A percentile compares a stretch with the other conserved stretches of the same genome.
These are phyloP conservation scores for Sebastes kiyomatsui DNA, from an alignment of 2,797 vertebrate species.

Conservation along the genomic window DNA sequence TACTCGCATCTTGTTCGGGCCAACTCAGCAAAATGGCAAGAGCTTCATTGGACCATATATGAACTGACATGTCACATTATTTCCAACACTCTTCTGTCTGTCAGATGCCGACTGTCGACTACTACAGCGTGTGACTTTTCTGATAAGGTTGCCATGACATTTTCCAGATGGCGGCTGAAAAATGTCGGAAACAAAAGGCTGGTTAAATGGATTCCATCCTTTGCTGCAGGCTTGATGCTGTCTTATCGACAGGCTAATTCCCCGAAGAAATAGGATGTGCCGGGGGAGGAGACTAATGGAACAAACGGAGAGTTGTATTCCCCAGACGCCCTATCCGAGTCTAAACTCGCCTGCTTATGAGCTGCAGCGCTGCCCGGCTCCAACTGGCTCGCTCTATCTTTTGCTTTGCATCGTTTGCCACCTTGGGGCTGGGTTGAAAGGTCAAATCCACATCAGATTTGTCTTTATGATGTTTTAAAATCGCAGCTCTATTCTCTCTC, in stretches of 20 bases:
- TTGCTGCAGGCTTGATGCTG: conserved; percentile 61
- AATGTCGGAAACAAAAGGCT: conserved; percentile 75
- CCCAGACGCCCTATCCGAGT: conserved; percentile 29
- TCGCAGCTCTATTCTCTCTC: conserved; percentile 7
- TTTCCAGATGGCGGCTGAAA: conserved; percentile 70
- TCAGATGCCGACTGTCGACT: conserved; percentile 46
- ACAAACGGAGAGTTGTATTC: conserved; percentile 60
- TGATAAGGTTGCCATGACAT: conserved; percentile 78
- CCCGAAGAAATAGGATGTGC: conserved; percentile 73
- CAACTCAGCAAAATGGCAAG: conserved; percentile 48
- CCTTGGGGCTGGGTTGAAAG: conserved; percentile 51
- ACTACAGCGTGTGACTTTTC: conserved; percentile 49
- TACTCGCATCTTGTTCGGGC: conserved; percentile 21
- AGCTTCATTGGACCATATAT: conserved; percentile 48
- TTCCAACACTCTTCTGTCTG: conserved; percentile 40
- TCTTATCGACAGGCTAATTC: conserved; percentile 80
- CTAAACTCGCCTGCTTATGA: conserved; percentile 16
- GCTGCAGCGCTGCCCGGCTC: not conserved
- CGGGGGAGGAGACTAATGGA: conserved; percentile 70
- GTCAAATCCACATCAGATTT: conserved; percentile 55
- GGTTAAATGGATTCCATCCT: conserved; percentile 72
- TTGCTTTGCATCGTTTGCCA: conserved; percentile 23
- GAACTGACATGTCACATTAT: conserved; percentile 60
- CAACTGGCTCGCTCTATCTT: conserved; percentile 25
- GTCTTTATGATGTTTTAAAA: conserved; percentile 31